A percentile compares a stretch with the other conserved stretches of the same genome.
phyloP scores from a whole-genome alignment of 2,797 vertebrate genomes.

The Schizopygopsis malacanthus region DNA sequence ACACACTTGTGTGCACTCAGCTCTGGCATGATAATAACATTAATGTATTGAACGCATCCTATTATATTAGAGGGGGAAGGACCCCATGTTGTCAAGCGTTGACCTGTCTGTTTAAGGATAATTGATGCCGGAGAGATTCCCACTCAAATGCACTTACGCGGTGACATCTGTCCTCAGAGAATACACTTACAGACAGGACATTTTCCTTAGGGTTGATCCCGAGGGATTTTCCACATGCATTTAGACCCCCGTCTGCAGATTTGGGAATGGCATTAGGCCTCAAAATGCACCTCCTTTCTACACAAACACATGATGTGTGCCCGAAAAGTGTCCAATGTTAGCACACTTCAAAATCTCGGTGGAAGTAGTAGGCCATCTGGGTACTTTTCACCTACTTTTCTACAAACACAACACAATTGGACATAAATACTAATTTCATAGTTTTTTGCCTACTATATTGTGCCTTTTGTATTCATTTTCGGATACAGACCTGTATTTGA shows the following conservation, averaged over 20 bases:
- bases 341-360: background rate
- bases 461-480: background rate
- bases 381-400: background rate
- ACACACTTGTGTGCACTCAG: background rate
- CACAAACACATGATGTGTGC: background rate
- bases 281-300: background rate
- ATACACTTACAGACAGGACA: conserved; percentile 31
- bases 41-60: conserved; percentile 16
- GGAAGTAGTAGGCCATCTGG: background rate
- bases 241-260: background rate
- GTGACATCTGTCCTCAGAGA: conserved; percentile 16
- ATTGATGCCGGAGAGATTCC: conserved; percentile 23
- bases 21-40: background rate
- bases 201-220: conserved; percentile 27
- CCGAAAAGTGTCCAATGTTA: background rate
- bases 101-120: conserved; percentile 15
- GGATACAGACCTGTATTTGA: background rate
- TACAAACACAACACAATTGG: background rate
- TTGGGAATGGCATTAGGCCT: conserved; percentile 10
- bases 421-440: background rate
- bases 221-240: background rate
- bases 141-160: background rate
- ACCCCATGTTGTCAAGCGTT: background rate
- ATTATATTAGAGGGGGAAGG: conserved; percentile 21
- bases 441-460: background rate